Conservation (phyloP, 2,888 invertebrate species). For the Agonopterix arenella region DNA sequence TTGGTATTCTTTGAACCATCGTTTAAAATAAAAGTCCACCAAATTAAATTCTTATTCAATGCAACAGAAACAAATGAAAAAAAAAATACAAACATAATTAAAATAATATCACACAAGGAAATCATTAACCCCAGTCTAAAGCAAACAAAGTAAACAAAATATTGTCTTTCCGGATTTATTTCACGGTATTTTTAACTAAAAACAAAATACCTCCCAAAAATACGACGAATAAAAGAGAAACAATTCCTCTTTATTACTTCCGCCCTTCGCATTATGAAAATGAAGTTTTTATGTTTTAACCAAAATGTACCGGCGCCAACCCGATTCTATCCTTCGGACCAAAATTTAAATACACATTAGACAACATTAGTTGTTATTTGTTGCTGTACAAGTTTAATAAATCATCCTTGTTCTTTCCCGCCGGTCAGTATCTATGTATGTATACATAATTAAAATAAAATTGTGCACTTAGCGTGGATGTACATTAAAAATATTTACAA, state of each 20-base stretch:
- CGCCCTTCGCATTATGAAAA: constrained; percentile 65
- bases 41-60: neutral
- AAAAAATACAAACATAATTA: neutral
- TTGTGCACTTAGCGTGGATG: too few relatives aligned
- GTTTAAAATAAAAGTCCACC: too few relatives aligned
- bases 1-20: too few relatives aligned
- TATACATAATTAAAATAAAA: too few relatives aligned
- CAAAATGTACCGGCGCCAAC: constrained; percentile 16
- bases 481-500: too few relatives aligned
- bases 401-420: too few relatives aligned
- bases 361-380: too few relatives aligned
- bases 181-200: constrained; percentile 16
- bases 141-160: constrained; percentile 22
- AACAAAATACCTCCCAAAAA: constrained; percentile 28
- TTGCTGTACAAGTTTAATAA: too few relatives aligned
- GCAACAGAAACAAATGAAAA: neutral
- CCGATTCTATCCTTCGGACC: neutral
- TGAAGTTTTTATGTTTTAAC: constrained; percentile 56
- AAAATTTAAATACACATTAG: neutral
- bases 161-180: constrained; percentile 20
- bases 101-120: constrained; percentile 16
- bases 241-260: constrained; percentile 65
- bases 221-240: constrained; percentile 45
- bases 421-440: too few relatives aligned
- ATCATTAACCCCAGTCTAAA: constrained; percentile 22